Evolutionary conservation across 2,797 vertebrate genomes (phyloP).

Genomic region (Gallinago nigripennis): DNA sequence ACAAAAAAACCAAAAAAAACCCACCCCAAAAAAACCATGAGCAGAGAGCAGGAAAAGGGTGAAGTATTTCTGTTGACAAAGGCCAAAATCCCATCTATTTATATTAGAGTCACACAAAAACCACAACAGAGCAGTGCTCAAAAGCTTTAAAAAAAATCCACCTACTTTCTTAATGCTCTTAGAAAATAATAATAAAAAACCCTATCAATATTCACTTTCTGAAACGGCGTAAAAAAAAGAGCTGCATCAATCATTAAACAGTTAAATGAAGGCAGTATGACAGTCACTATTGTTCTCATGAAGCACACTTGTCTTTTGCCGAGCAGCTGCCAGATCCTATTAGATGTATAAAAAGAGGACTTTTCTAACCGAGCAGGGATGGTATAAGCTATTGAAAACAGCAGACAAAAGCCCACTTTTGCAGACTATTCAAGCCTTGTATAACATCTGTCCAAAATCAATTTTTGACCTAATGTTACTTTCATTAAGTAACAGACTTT

Average conservation of each 20-base stretch:
- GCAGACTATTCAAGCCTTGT: constrained; percentile 54
- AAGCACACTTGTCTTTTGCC: constrained; percentile 66
- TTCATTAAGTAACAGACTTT: constrained; percentile 62
- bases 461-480: constrained; percentile 66
- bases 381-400: constrained; percentile 59
- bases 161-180: constrained; percentile 58
- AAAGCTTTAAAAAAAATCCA: constrained; percentile 45
- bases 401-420: constrained; percentile 71
- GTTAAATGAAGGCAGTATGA: constrained; percentile 65
- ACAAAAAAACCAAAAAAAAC: background rate
- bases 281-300: constrained; percentile 67
- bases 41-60: background rate
- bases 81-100: constrained; percentile 49
- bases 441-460: constrained; percentile 74
- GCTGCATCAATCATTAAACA: constrained; percentile 64
- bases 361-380: constrained; percentile 54
- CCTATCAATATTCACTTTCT: constrained; percentile 50
- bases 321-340: constrained; percentile 75
- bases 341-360: constrained; percentile 68
- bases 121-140: constrained; percentile 24
- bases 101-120: constrained; percentile 45
- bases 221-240: constrained; percentile 33
- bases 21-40: background rate
- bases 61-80: constrained; percentile 52
- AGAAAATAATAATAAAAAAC: constrained; percentile 48